phyloP scores from a whole-genome alignment of 1,140 invertebrate genomes.

The Homalodisca vitripennis region DNA sequence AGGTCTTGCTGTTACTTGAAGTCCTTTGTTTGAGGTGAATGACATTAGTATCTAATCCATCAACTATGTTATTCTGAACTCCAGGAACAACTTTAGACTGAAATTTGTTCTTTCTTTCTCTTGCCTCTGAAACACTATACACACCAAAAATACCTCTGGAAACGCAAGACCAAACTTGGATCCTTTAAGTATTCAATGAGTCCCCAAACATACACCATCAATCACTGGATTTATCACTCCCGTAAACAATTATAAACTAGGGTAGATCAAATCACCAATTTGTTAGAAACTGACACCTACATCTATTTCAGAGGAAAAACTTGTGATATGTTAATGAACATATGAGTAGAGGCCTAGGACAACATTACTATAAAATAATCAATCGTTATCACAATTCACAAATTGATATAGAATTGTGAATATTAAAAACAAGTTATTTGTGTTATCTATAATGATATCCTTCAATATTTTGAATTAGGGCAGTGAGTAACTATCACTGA shows the following conservation, averaged over 20 bases:
- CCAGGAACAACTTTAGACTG: neutral
- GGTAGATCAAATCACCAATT: neutral
- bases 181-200: constrained; percentile 38
- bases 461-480: no score
- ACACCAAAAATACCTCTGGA: constrained; percentile 42
- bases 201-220: neutral
- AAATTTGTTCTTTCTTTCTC: neutral
- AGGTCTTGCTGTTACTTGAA: neutral
- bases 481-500: no score
- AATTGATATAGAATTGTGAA: no score
- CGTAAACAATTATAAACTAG: neutral
- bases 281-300: no score
- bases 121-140: neutral
- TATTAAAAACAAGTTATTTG: no score
- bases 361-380: no score
- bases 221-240: no score
- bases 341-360: no score
- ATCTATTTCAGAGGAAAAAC: no score
- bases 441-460: no score
- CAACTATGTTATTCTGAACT: neutral
- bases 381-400: no score
- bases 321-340: no score
- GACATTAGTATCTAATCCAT: neutral
- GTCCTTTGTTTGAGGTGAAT: constrained; percentile 8
- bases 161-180: constrained; percentile 38